Percentiles rank a stretch among this genome's conserved stretches.
Conservation (phyloP, 2,113 vertebrate species). For the Oreochromis tanganicae region DNA sequence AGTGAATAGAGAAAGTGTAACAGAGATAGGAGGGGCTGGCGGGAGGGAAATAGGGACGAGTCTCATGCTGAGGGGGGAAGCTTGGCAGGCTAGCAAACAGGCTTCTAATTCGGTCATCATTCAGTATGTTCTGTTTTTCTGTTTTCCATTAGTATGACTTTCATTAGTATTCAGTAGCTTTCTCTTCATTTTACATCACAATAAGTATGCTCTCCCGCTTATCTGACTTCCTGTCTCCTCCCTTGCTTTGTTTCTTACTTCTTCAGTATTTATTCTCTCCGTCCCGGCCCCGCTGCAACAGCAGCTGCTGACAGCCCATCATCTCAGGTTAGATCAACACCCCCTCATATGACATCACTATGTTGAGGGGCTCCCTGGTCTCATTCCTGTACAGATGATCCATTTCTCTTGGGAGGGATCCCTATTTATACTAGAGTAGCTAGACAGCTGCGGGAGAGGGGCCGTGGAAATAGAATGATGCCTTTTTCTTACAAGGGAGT, state of each 20-base stretch:
- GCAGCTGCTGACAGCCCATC: conserved; percentile 53
- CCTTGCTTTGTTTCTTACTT: neutral
- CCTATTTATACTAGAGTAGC: conserved; percentile 7
- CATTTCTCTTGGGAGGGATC: neutral
- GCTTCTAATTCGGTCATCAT: neutral
- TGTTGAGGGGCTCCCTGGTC: conserved; percentile 4
- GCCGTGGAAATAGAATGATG: neutral
- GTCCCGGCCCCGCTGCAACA: neutral
- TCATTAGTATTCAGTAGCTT: conserved; percentile 1
- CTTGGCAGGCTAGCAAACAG: conserved; percentile 1
- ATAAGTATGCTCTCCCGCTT: neutral
- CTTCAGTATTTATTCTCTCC: conserved; percentile 34
- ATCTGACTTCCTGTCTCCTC: neutral
- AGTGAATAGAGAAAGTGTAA: neutral
- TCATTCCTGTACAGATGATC: conserved; percentile 13
- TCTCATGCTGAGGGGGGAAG: conserved; percentile 17
- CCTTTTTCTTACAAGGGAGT: neutral
- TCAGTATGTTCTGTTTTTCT: neutral
- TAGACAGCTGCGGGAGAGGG: neutral
- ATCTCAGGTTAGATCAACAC: conserved; percentile 33
- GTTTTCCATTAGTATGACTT: neutral
- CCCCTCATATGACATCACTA: conserved; percentile 39
- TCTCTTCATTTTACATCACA: neutral
- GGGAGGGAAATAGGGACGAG: conserved; percentile 30
- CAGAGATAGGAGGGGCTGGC: conserved; percentile 21